A percentile compares a stretch with the other conserved stretches of the same genome.
Evolutionary conservation across 2,888 invertebrate species (phyloP).

Genomic region (Carterocephalus palaemon): DNA sequence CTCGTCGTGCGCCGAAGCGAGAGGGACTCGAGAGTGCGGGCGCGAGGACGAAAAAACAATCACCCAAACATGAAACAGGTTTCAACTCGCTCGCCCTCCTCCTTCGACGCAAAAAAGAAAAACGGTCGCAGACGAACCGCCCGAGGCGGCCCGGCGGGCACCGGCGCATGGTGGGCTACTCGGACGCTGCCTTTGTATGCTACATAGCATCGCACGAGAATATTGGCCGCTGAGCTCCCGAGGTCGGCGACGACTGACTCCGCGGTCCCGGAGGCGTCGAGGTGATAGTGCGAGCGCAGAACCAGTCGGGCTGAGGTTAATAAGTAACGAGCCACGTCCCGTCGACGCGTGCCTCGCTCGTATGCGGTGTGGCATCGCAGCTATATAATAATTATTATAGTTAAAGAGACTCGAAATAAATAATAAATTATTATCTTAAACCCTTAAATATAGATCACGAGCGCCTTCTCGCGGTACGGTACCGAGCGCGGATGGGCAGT

Average conservation of each 20-base stretch:
- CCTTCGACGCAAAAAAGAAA: conserved; percentile 67
- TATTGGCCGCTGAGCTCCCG: conserved; percentile 51
- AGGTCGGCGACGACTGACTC: conserved; percentile 50
- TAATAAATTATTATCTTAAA: conserved; percentile 80
- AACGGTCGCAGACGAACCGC: conserved; percentile 55
- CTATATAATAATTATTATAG: conserved; percentile 71
- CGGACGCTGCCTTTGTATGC: conserved; percentile 51
- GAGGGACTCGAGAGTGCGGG: conserved; percentile 45
- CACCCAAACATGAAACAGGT: conserved; percentile 72
- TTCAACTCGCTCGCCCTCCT: conserved; percentile 60
- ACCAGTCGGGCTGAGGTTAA: conserved; percentile 46
- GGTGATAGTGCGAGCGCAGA: conserved; percentile 36
- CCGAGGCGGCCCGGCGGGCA: conserved; percentile 42
- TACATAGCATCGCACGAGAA: conserved; percentile 26
- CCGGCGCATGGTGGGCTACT: conserved; percentile 47
- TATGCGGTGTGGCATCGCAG: conserved; percentile 73
- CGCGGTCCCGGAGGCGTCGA: conserved; percentile 28
- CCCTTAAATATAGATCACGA: conserved; percentile 79
- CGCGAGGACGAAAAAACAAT: conserved; percentile 67
- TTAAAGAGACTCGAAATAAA: conserved; percentile 79
- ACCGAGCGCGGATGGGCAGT: conserved; percentile 77
- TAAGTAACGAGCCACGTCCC: conserved; percentile 60
- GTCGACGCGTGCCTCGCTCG: conserved; percentile 71
- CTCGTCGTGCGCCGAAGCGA: conserved; percentile 45
- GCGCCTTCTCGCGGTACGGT: conserved; percentile 78